phyloP scores from a whole-genome alignment of 2,888 invertebrate species.

The Pyrochroa serraticornis region DNA sequence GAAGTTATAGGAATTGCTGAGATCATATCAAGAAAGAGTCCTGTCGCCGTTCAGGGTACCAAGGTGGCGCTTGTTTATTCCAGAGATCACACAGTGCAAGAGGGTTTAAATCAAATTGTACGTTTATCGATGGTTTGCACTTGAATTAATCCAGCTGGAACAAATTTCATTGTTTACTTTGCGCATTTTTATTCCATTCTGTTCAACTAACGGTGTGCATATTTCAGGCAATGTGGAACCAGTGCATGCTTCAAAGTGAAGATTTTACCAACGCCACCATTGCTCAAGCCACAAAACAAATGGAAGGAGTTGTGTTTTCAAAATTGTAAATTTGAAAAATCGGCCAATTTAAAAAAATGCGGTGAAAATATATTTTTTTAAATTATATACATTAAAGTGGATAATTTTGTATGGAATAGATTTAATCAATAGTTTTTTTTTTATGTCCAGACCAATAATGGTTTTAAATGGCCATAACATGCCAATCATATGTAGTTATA shows the following conservation, averaged over 20 bases:
- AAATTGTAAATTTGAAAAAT: constrained; percentile 66
- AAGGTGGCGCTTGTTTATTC: constrained; percentile 86
- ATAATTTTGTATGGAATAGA: too few relatives aligned
- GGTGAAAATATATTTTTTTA: not conserved
- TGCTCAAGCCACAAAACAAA: constrained; percentile 74
- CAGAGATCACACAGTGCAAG: constrained; percentile 83
- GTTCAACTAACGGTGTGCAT: constrained; percentile 23
- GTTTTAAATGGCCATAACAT: too few relatives aligned
- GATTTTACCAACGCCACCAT: constrained; percentile 83
- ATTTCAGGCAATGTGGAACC: constrained; percentile 80
- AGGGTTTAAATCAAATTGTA: constrained; percentile 91
- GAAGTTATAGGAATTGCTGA: constrained; percentile 77
- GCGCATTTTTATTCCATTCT: not conserved
- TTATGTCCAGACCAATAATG: too few relatives aligned
- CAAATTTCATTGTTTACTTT: not conserved
- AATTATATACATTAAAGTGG: too few relatives aligned
- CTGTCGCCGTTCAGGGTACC: constrained; percentile 92
- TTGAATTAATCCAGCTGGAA: constrained; percentile 24
- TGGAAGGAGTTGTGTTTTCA: constrained; percentile 73
- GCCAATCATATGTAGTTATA: too few relatives aligned
- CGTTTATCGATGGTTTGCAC: constrained; percentile 53
- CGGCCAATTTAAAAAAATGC: too few relatives aligned
- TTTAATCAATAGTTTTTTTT: too few relatives aligned
- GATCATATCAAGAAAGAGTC: constrained; percentile 85
- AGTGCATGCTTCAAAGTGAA: constrained; percentile 88